Percentiles rank a stretch among this genome's conserved stretches.
phyloP scores from a whole-genome alignment of 2,113 vertebrate genomes.

The Prionailurus viverrinus region DNA sequence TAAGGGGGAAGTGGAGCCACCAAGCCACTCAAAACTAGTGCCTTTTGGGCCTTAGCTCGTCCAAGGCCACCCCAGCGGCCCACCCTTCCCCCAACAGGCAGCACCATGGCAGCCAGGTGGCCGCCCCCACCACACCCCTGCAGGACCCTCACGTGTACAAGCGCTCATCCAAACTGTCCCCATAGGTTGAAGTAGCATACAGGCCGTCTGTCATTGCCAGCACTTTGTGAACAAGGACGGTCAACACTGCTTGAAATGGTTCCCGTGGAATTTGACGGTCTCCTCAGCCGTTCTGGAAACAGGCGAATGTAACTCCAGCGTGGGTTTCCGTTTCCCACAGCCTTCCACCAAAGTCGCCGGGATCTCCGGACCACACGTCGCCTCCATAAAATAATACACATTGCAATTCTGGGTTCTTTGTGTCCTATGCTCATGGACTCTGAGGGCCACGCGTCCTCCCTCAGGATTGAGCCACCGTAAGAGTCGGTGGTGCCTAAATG shows the following conservation, averaged over 20 bases:
- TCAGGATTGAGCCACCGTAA: neutral
- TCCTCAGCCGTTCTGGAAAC: neutral
- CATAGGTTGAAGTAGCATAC: no score
- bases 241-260: neutral
- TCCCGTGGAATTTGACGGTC: neutral
- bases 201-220: neutral
- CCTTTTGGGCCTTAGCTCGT: no score
- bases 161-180: neutral
- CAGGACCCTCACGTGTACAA: neutral
- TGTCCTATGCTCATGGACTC: neutral
- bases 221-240: neutral
- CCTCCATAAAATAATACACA: neutral
- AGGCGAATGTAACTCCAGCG: neutral
- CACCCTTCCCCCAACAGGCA: neutral
- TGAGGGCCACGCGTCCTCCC: neutral
- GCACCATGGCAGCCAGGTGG: neutral
- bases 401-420: neutral
- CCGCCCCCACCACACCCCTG: neutral
- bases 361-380: neutral
- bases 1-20: no score
- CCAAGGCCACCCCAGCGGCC: no score
- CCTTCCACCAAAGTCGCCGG: neutral
- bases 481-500: neutral
- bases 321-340: accelerated
- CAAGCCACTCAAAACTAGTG: no score